Percentiles rank a stretch among this genome's conserved stretches.
Evolutionary conservation across 1,140 invertebrate species (phyloP).

Genomic region (Zaprionus capensis): DNA sequence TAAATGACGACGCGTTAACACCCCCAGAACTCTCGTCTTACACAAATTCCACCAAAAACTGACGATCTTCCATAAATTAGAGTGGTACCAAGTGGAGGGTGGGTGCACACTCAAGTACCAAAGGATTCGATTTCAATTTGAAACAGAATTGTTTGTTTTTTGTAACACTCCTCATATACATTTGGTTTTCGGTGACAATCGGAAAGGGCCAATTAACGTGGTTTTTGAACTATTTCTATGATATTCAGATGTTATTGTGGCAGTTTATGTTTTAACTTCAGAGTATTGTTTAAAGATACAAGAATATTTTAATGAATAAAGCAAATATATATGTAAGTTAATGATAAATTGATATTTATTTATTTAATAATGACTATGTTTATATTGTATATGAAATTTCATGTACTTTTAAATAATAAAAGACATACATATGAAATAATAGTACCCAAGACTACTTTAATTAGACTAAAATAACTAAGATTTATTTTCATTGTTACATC

Average conservation of each 20-base stretch:
- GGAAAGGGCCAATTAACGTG: not conserved
- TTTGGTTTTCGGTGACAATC: constrained; percentile 59
- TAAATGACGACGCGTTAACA: constrained; percentile 81
- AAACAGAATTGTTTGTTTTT: constrained; percentile 65
- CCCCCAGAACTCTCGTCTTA: constrained; percentile 71
- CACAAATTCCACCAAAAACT: constrained; percentile 69
- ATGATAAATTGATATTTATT: not conserved
- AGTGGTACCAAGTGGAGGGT: constrained; percentile 34
- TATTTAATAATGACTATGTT: too few species aligned
- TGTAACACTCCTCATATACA: constrained; percentile 45
- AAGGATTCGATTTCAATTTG: constrained; percentile 37
- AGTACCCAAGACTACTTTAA: too few species aligned
- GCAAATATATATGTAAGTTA: not conserved
- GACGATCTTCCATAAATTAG: constrained; percentile 62
- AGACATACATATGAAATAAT: too few species aligned
- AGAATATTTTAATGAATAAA: not conserved
- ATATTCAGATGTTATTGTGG: not conserved
- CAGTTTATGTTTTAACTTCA: not conserved
- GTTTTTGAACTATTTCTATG: not conserved
- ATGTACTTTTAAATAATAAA: too few species aligned
- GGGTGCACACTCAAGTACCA: constrained; percentile 51
- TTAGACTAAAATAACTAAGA: too few species aligned
- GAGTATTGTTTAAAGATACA: not conserved
- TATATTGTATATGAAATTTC: too few species aligned
- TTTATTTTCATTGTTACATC: too few species aligned